Evolutionary conservation across 2,888 invertebrate species (phyloP), one percentile per base, ranked within the genome.

Genomic region (Hyppa rectilinea): DNA sequence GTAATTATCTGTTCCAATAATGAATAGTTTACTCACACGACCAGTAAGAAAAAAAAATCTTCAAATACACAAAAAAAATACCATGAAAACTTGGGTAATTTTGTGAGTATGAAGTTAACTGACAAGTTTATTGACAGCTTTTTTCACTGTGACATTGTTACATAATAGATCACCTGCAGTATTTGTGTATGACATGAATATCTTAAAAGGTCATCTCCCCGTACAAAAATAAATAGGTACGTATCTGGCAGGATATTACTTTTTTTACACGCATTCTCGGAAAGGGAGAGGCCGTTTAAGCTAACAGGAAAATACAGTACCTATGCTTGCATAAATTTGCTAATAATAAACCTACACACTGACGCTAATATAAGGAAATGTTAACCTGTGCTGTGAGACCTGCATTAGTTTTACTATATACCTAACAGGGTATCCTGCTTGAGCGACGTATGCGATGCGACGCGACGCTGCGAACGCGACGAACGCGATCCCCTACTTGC

Each of bases 231-330:
- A 26, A 26, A 3, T 49, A n/a, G n/a, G n/a, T n/a, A n/a, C n/a
- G n/a, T 52, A 59, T 20, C 14, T 59, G 29, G 43, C 58, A 59
- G 58, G 29, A 43, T 23, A 52, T 59, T 34, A 55, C 14, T 17
- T 34, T 49, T 66, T 40, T 26, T 23, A 26, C 17, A 43, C 38
- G 49, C 52, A 68, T 78, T 78, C 62, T 68, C n/a, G 26, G 26
- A 47, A 52, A 47, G 55, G 53, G 75, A 56, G 59, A 50, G 68
- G 40, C 56, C 55, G 40, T 50, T 17, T 50, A 38, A 34, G 34
- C 49, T 79, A 79, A 38, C 59, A 75, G 80, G 80, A 78, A 75
- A 77, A 78, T 10, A 17, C 56, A 64, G n/a, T n/a, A n/a, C n/a
- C 50, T 26, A 40, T 34, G 40, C 17, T 34, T 62, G 43, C 52